Conservation (phyloP, 2,113 vertebrate species). For the Paraplagusia blochii region DNA sequence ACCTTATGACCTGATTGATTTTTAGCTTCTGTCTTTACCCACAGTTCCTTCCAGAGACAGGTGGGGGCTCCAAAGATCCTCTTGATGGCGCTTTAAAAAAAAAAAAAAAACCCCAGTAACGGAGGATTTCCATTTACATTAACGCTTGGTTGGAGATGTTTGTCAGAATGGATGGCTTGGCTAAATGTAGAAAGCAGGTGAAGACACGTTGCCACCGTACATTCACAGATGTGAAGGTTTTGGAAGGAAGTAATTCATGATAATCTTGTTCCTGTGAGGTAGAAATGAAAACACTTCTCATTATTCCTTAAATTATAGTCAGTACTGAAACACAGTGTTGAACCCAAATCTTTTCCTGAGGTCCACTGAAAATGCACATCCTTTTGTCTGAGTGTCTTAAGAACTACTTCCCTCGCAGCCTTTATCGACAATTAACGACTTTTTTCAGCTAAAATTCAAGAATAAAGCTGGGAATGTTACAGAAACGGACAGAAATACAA, state of each 20-base stretch:
- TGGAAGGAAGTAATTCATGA: background rate
- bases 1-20: background rate
- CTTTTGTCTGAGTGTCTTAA: conserved; percentile 13
- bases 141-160: conserved; percentile 6
- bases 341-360: background rate
- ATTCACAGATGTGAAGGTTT: background rate
- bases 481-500: background rate
- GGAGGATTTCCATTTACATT: conserved; percentile 21
- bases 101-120: conserved; percentile 10
- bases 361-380: too few species aligned
- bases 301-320: conserved; percentile 29
- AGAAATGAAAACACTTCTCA: conserved; percentile 11
- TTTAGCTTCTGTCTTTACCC: background rate
- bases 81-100: background rate
- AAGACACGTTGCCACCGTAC: background rate
- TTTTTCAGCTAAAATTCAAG: background rate
- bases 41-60: conserved; percentile 16
- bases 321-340: conserved; percentile 32
- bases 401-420: background rate
- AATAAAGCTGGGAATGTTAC: conserved; percentile 1
- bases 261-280: conserved; percentile 8
- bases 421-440: background rate
- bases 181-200: background rate
- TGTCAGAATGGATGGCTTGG: conserved; percentile 13
- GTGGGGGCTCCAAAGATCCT: conserved; percentile 54